Conservation (phyloP, 1,140 invertebrate species). For the Tetraneura akinire region DNA sequence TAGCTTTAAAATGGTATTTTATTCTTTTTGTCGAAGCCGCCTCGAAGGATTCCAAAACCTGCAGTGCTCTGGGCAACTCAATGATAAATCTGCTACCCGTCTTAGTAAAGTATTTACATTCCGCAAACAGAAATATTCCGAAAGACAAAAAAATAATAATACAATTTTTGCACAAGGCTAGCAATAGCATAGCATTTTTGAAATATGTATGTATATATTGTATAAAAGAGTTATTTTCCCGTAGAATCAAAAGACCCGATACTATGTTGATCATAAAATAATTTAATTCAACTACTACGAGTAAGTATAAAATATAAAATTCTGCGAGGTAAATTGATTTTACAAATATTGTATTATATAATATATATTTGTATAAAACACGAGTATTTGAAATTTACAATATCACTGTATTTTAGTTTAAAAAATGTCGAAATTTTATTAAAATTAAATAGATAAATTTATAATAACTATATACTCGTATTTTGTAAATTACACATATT, state of each 20-base stretch:
- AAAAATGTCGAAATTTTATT: too few relatives aligned
- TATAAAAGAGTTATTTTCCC: conserved; percentile 30
- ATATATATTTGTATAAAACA: too few relatives aligned
- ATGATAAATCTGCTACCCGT: conserved; percentile 45
- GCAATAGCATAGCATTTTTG: not conserved
- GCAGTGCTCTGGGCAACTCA: not conserved
- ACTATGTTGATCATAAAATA: not conserved
- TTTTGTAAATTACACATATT: too few relatives aligned
- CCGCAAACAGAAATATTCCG: conserved; percentile 16
- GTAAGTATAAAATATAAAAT: too few relatives aligned
- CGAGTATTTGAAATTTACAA: too few relatives aligned
- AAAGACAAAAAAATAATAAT: not conserved
- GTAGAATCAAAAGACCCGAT: not conserved
- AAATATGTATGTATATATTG: conserved; percentile 20
- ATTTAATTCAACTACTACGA: not conserved
- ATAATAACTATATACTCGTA: too few relatives aligned
- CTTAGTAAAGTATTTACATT: conserved; percentile 31
- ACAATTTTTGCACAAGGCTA: conserved; percentile 15
- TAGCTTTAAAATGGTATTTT: conserved; percentile 46
- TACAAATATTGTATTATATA: too few relatives aligned
- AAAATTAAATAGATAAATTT: too few relatives aligned
- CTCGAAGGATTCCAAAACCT: conserved; percentile 30
- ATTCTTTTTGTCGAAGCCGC: conserved; percentile 38
- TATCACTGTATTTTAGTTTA: too few relatives aligned
- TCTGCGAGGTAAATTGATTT: not conserved